These are phyloP conservation scores for Pedetes capensis DNA, from an alignment of 2,113 vertebrate genomes.

Conservation along the genomic window DNA sequence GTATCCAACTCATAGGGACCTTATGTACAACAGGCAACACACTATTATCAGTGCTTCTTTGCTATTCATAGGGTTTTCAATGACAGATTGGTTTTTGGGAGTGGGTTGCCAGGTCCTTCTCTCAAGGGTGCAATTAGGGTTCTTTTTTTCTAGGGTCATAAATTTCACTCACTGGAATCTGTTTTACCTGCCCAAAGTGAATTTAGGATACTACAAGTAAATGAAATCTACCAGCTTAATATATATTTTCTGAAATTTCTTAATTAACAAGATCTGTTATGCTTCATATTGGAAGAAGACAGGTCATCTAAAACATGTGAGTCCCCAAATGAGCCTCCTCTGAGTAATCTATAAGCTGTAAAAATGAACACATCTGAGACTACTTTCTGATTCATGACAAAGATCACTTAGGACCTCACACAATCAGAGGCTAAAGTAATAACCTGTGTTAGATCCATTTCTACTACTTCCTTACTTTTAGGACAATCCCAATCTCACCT, in stretches of 20 bases:
- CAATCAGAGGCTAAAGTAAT: neutral
- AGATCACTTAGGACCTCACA: neutral
- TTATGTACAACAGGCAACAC: too few relatives aligned
- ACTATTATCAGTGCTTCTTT: too few relatives aligned
- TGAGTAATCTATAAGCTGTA: neutral
- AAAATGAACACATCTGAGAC: neutral
- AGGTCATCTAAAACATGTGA: neutral
- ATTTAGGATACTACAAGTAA: neutral
- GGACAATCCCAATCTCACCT: too few relatives aligned
- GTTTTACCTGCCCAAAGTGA: neutral
- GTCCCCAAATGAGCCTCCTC: neutral
- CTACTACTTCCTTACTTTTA: neutral
- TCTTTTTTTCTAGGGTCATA: neutral
- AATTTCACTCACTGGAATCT: neutral
- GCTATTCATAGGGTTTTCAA: too few relatives aligned
- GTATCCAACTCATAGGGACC: too few relatives aligned
- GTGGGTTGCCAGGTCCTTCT: too few relatives aligned
- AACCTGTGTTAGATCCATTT: neutral
- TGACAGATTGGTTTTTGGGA: too few relatives aligned
- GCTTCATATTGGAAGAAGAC: neutral
- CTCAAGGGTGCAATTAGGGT: neutral
- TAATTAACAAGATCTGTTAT: neutral
- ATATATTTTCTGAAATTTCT: neutral
- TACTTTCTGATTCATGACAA: neutral
- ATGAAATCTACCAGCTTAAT: neutral